Evolutionary conservation across 1,140 invertebrate genomes (phyloP).

Genomic region (Scaptomyza pallida): DNA sequence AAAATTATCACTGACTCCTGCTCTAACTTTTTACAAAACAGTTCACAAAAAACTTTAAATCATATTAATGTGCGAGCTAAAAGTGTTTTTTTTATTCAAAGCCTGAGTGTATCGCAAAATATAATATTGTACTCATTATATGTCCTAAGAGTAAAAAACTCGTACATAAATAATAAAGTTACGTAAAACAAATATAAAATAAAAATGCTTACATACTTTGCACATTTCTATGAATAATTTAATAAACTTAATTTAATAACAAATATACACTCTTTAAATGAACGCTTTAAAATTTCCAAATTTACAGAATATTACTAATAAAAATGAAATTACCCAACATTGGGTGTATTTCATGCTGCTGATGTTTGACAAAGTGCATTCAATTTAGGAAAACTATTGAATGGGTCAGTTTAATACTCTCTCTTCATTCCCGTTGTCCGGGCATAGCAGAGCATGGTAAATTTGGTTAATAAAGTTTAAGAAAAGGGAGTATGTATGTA

Average conservation of each 20-base stretch:
- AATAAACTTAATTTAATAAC: slow-evolving; percentile 52
- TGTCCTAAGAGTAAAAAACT: slow-evolving; percentile 12
- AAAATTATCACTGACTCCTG: slow-evolving; percentile 22
- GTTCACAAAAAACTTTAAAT: slow-evolving; percentile 14
- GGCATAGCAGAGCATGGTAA: no score
- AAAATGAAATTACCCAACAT: slow-evolving; percentile 34
- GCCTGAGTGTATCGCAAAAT: slow-evolving; percentile 43
- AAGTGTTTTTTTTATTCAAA: slow-evolving; percentile 75
- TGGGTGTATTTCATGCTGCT: no score
- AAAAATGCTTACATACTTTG: slow-evolving; percentile 53
- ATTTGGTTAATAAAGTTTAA: no score
- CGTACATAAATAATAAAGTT: slow-evolving; percentile 4
- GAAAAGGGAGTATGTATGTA: no score
- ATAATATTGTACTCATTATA: slow-evolving; percentile 31
- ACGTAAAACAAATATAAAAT: slow-evolving; percentile 48
- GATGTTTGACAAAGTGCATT: no score
- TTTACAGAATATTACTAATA: slow-evolving; percentile 32
- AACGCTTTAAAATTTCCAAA: slow-evolving; percentile 29
- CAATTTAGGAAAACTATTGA: no score
- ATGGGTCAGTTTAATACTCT: no score
- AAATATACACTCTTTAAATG: slow-evolving; percentile 40
- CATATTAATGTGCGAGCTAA: slow-evolving; percentile 37
- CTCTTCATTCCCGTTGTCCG: no score
- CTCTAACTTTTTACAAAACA: slow-evolving; percentile 25
- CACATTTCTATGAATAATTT: slow-evolving; percentile 73